Conservation (phyloP, 2,797 vertebrate genomes). For the Paguma larvata region DNA sequence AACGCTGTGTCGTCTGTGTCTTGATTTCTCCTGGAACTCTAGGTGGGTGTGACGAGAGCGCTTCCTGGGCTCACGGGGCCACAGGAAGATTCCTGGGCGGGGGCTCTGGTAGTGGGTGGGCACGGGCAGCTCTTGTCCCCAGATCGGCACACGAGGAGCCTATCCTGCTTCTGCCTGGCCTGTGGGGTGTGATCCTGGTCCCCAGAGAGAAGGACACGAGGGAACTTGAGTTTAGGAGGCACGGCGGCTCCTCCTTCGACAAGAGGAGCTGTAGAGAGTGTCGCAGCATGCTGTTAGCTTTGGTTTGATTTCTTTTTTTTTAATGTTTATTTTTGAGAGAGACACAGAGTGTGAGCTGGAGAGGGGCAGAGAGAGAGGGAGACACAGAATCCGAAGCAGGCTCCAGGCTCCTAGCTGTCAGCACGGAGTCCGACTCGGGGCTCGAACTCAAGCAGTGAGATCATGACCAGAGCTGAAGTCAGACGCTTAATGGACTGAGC, state of each 20-base stretch:
- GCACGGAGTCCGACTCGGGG: too few species aligned
- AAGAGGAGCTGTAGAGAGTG: neutral
- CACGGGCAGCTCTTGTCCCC: fast-evolving
- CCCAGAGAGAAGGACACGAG: neutral
- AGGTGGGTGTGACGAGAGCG: fast-evolving
- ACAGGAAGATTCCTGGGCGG: fast-evolving
- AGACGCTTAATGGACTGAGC: too few species aligned
- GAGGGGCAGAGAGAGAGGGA: too few species aligned
- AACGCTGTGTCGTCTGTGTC: neutral
- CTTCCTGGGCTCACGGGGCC: fast-evolving
- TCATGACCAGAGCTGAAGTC: too few species aligned
- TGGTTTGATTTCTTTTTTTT: too few species aligned
- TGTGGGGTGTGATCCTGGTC: fast-evolving
- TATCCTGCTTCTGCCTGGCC: fast-evolving
- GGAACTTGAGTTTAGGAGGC: neutral
- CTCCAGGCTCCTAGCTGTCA: too few species aligned
- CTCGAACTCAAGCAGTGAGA: too few species aligned
- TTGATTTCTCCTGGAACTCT: neutral
- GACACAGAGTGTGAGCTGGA: too few species aligned
- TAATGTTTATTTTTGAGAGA: too few species aligned
- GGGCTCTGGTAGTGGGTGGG: neutral
- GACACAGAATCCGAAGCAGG: too few species aligned
- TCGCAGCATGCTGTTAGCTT: too few species aligned
- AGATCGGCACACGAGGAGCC: neutral
- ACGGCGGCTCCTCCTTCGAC: neutral